A percentile compares a stretch with the other conserved stretches of the same genome.
Evolutionary conservation across 2,113 vertebrate species (phyloP).

Genomic region (Cinclus mexicanus): DNA sequence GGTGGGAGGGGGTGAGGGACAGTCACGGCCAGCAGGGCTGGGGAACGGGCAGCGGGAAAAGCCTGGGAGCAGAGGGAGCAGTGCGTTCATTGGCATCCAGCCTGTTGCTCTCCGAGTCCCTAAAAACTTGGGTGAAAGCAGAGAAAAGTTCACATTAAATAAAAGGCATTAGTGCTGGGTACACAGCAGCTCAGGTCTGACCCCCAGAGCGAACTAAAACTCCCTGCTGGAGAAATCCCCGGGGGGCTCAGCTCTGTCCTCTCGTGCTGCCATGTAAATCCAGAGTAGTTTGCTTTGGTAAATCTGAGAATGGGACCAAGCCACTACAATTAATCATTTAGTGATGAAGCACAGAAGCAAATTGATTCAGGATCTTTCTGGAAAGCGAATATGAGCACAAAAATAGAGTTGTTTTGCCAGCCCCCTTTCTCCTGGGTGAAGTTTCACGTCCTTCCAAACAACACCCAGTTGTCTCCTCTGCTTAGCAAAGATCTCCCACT

Average conservation of each 20-base stretch:
- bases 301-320: background rate
- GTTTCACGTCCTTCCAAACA: background rate
- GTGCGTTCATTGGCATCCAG: rapidly evolving
- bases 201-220: background rate
- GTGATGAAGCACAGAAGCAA: background rate
- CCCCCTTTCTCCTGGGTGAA: background rate
- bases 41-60: background rate
- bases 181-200: background rate
- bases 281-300: background rate
- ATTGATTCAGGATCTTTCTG: background rate
- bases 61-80: background rate
- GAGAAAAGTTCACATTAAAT: background rate
- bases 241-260: background rate
- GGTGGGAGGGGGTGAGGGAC: rapidly evolving
- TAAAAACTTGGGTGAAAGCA: rapidly evolving
- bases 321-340: background rate
- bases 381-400: background rate
- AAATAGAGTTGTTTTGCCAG: background rate
- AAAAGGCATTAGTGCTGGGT: background rate
- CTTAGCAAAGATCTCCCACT: background rate
- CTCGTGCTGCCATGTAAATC: rapidly evolving
- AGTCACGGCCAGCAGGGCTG: rapidly evolving
- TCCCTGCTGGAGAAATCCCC: background rate
- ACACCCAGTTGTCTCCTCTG: background rate
- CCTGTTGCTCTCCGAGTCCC: background rate